Base-by-base conservation (phyloP, 2,888 invertebrate species). In the Podotricha telesiphe region DNA sequence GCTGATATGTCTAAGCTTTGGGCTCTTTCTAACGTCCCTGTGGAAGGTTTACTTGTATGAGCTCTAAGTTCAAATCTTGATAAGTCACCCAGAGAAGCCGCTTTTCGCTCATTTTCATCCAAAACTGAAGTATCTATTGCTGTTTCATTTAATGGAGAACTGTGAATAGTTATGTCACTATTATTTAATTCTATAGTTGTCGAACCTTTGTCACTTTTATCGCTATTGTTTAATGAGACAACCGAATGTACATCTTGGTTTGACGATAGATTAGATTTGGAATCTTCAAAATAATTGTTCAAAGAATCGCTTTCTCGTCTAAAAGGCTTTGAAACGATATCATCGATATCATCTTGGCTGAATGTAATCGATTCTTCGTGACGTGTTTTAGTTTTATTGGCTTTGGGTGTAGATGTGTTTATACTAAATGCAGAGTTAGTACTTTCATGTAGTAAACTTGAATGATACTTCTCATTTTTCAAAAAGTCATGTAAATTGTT, bases 61-160 rank as follows among this genome's bases (percentile, higher is more conserved):
- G 91, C 75, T 77, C 89, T 84, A 11, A 91, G 71, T 78, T 93
- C 91, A 72, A 96, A 95, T 80, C 95, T 95, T 0, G 96, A 96
- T 62, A 97, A 87, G 85, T 97, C 97, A 0, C 96, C 97, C 1
- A 97, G 91, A 47, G 96, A 97, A 0, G 96, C 96, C 2, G 97
- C 96, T 87, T 96, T 96, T 19, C 96, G 89, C 79, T 95, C 95
- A 74, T 95, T 95, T 62, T 95, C 94, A 72, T 94, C 94, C 68
- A 89, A 83, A 67, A 89, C 85, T 0, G 94, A 93, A 11, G 89
- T 84, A 75, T 94, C 91, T 1, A 77, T 82, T n/a, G 91, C 79
- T 5, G 92, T 90, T 37, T 92, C 91, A 67, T 94, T 94, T 55
- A 93, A 87, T 48, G 95, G 95, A 13, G 95, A 94, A 80, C 95